Evolutionary conservation across 2,797 vertebrate species (phyloP).

Genomic region (Coregonus ussuriensis): DNA sequence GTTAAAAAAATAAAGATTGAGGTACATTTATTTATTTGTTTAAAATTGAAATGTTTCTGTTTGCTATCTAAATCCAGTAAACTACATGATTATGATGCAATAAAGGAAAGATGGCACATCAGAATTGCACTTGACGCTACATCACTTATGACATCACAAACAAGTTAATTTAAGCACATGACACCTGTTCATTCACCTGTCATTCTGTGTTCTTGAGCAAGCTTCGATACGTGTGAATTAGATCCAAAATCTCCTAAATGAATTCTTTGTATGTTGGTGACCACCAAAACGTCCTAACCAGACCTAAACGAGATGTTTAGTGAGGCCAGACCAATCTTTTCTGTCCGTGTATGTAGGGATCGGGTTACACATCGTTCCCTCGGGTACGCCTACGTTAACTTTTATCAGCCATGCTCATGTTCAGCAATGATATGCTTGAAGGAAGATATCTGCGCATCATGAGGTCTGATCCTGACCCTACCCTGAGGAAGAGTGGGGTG

Average conservation of each 20-base stretch:
- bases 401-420: conserved; percentile 71
- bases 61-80: too few relatives aligned
- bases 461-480: neutral
- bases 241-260: conserved; percentile 49
- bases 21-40: too few relatives aligned
- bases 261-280: conserved; percentile 83
- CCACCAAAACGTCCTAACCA: conserved; percentile 82
- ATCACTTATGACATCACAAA: too few relatives aligned
- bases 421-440: neutral
- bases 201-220: too few relatives aligned
- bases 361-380: conserved; percentile 63
- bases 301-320: conserved; percentile 86
- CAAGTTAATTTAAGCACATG: too few relatives aligned
- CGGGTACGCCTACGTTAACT: conserved; percentile 84
- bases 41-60: too few relatives aligned
- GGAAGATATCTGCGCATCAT: neutral
- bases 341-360: conserved; percentile 78
- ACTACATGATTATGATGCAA: too few relatives aligned
- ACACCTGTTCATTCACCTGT: too few relatives aligned
- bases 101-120: too few relatives aligned
- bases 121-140: too few relatives aligned
- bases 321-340: conserved; percentile 79
- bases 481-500: neutral
- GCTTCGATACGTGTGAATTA: too few relatives aligned
- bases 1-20: too few relatives aligned